phyloP scores from a whole-genome alignment of 2,888 invertebrate species.

The Torymus aiolomorphi region DNA sequence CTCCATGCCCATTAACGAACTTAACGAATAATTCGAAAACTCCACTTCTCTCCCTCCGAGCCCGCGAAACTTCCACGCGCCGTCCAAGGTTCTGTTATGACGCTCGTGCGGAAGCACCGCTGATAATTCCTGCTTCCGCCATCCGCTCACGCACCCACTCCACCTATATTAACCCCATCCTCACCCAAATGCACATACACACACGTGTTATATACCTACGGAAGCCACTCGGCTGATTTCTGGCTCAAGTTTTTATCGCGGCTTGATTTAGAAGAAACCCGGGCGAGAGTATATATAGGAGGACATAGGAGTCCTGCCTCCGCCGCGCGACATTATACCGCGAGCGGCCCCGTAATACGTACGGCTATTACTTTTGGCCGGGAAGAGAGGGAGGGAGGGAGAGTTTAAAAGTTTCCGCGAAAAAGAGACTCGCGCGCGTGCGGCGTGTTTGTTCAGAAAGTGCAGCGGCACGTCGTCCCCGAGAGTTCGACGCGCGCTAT shows the following conservation, averaged over 20 bases:
- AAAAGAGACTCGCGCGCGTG: no score
- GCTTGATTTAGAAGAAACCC: conserved; percentile 7
- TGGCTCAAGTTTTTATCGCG: conserved; percentile 37
- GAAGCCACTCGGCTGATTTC: conserved; percentile 48
- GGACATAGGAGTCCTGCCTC: no score
- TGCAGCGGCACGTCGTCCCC: not conserved
- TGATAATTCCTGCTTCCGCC: no score
- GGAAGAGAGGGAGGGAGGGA: not conserved
- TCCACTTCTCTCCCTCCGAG: not conserved
- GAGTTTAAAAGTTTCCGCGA: conserved; percentile 11
- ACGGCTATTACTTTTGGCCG: conserved; percentile 16
- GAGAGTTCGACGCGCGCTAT: conserved; percentile 3
- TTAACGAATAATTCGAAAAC: conserved; percentile 2
- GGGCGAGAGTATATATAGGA: no score
- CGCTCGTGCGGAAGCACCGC: no score
- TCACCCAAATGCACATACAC: no score
- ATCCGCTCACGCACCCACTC: no score
- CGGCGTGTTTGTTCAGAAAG: not conserved
- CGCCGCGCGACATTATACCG: conserved; percentile 15
- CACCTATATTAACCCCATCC: no score
- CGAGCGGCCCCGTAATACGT: not conserved
- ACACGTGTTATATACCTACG: not conserved
- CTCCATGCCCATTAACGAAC: no score
- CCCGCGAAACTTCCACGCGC: no score
- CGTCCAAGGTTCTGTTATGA: no score